Evolutionary conservation across 1,140 invertebrate genomes (phyloP).

Genomic region (Aphelinus atriplicis): DNA sequence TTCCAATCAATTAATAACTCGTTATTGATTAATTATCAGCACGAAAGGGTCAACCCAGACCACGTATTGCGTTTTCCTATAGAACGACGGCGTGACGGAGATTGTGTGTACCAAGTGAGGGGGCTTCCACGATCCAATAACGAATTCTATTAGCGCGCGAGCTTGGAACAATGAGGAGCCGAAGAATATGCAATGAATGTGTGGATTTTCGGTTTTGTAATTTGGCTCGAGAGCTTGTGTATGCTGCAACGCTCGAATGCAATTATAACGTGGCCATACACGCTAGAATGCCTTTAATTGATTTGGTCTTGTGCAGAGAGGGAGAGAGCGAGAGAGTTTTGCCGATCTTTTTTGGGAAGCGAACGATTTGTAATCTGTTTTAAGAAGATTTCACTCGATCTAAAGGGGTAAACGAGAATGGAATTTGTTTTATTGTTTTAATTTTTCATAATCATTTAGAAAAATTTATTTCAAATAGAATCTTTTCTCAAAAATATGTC

Average conservation of each 20-base stretch:
- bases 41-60: not conserved
- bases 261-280: not conserved
- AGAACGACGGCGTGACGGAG: no score
- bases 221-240: not conserved
- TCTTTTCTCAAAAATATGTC: no score
- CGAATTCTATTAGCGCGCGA: not conserved
- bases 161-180: not conserved
- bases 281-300: constrained; percentile 10
- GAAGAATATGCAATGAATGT: not conserved
- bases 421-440: no score
- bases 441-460: no score
- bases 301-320: constrained; percentile 4
- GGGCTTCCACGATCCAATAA: not conserved
- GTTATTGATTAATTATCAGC: constrained; percentile 54
- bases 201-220: constrained; percentile 22
- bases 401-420: no score
- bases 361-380: no score
- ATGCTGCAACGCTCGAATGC: not conserved
- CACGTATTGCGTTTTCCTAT: no score
- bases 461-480: no score
- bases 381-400: no score
- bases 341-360: no score
- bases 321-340: no score
- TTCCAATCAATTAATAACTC: constrained; percentile 53
- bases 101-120: no score